phyloP scores from a whole-genome alignment of 2,113 vertebrate species.

The Sialia sialis region DNA sequence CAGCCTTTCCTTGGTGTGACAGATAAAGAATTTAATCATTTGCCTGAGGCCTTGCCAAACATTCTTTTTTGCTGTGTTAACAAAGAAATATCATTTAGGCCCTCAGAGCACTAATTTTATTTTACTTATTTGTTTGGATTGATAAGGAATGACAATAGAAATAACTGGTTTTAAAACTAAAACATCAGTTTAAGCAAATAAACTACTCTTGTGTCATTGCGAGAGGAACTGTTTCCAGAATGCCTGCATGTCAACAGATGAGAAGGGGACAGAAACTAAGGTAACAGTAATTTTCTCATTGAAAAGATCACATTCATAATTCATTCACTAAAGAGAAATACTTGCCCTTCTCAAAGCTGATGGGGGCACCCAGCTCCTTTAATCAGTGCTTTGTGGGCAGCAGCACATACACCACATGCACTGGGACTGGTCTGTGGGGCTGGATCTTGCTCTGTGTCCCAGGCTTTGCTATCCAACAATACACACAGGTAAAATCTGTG shows the following conservation, averaged over 20 bases:
- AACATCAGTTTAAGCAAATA: background rate
- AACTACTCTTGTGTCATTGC: background rate
- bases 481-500: background rate
- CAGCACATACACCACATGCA: fast-evolving
- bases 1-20: slow-evolving; percentile 4
- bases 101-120: background rate
- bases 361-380: background rate
- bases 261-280: background rate
- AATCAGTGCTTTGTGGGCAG: background rate
- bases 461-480: background rate
- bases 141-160: background rate
- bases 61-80: background rate
- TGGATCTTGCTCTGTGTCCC: background rate
- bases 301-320: background rate
- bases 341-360: background rate
- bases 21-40: slow-evolving; percentile 24
- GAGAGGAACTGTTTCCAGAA: background rate
- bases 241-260: background rate
- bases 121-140: slow-evolving; percentile 4
- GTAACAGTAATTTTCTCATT: background rate
- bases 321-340: background rate
- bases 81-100: slow-evolving; percentile 10
- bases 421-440: background rate
- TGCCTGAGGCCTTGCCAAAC: slow-evolving; percentile 20
- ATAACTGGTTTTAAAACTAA: background rate